Conservation (phyloP, 2,113 vertebrate genomes). For the Mesembrinibis cayennensis region DNA sequence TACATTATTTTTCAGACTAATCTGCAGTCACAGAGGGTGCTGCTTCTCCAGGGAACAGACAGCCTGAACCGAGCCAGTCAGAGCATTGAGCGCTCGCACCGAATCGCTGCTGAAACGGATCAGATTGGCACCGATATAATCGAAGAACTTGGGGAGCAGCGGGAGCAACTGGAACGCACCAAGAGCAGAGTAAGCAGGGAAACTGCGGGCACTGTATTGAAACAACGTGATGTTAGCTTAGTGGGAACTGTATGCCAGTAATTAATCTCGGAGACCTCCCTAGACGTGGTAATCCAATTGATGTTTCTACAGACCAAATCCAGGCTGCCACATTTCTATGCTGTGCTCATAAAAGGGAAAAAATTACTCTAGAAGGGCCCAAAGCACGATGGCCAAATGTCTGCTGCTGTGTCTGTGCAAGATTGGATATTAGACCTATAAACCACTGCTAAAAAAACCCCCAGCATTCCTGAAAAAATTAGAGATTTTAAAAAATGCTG, state of each 20-base stretch:
- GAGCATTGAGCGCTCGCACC: constrained; percentile 91
- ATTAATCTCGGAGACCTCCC: not conserved
- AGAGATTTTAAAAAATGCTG: not conserved
- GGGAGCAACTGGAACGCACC: constrained; percentile 92
- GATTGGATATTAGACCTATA: not conserved
- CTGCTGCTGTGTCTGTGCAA: not conserved
- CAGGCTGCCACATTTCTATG: not conserved
- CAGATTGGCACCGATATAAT: constrained; percentile 92
- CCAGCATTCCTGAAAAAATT: not conserved
- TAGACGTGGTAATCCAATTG: fast-evolving
- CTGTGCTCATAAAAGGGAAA: not conserved
- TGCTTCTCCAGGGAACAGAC: constrained; percentile 91
- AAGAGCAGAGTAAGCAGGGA: constrained; percentile 83
- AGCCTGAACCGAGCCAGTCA: constrained; percentile 86
- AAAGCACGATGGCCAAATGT: not conserved
- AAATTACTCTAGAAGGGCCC: not conserved
- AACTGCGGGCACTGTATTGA: fast-evolving
- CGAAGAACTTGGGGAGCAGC: constrained; percentile 92
- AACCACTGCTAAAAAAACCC: not conserved
- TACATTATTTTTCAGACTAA: constrained; percentile 75
- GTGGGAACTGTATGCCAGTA: fast-evolving
- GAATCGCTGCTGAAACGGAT: constrained; percentile 88
- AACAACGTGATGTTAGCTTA: not conserved
- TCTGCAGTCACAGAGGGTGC: constrained; percentile 84
- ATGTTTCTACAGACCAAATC: not conserved